Evolutionary conservation across 2,797 vertebrate genomes (phyloP).

Genomic region (Scyliorhinus canicula): DNA sequence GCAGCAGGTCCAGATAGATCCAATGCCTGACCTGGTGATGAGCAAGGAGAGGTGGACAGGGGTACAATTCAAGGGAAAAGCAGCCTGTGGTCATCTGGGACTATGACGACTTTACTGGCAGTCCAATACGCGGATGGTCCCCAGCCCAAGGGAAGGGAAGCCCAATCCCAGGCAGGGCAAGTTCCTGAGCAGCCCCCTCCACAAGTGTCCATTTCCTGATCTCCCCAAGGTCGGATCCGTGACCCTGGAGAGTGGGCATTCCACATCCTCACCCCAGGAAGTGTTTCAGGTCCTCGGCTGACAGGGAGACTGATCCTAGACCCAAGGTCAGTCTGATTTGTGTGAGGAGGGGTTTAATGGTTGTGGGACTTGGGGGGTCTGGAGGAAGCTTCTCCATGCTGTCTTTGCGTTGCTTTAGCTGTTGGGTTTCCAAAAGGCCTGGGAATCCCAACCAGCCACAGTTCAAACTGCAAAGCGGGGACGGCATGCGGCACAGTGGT

Average conservation of each 20-base stretch:
- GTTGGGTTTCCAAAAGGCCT: neutral
- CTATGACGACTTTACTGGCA: no score
- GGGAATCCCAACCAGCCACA: neutral
- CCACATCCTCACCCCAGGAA: neutral
- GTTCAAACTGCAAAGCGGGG: neutral
- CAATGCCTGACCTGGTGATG: no score
- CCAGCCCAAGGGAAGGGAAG: no score
- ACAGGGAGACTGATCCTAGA: neutral
- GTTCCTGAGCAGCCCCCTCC: neutral
- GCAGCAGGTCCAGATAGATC: no score
- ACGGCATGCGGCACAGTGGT: no score
- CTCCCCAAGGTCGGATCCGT: neutral
- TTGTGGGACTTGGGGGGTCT: neutral
- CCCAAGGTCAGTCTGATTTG: neutral
- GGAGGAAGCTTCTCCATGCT: neutral
- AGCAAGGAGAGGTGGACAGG: neutral
- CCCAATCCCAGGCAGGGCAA: no score
- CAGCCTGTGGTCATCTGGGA: no score
- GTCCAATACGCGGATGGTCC: no score
- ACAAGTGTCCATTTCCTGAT: neutral
- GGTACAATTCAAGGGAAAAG: neutral
- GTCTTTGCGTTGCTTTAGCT: neutral
- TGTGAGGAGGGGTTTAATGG: neutral
- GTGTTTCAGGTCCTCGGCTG: neutral
- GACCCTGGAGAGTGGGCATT: neutral